Evolutionary conservation across 1,140 invertebrate species (phyloP), one percentile per base, ranked within the genome.

Genomic region (Cyclargus thomasi): DNA sequence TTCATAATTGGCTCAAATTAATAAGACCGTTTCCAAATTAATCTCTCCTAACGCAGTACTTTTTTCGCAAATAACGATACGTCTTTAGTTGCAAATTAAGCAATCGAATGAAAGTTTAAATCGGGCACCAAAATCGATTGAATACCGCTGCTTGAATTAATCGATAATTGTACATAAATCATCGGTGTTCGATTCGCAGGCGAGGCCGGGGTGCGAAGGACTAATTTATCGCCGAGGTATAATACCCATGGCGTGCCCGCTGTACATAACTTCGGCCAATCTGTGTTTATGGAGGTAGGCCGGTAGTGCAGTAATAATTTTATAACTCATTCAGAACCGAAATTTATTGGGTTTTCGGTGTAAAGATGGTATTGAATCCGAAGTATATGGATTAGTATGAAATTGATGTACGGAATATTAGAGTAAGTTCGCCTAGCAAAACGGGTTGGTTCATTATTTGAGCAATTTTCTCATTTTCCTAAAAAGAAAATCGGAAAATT

Each of bases 161-260:
- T 90, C 87, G 87, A 82, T 90, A 90, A 90, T 90, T 88, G 86
- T 86, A 77, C 74, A 86, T 90, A 90, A 90, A 88, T 90, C 85
- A 90, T 87, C 80, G 81, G 81, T 88, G 85, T 85, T 82, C 83
- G 80, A 82, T 85, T 84, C 75, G 77, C 82, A 81, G 83, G 82
- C 80, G 80, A 75, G 78, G 83, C 79, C 85, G 74, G 77, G 84
- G 84, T 86, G 84, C 83, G 85, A 86, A 87, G 79, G 77, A 75
- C 80, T 80, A 83, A 88, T 88, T 90, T 90, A 90, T 86, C 71
- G 80, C 57, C 74, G 55, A 63, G 69, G 71, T 74, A 77, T 80
- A 81, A 79, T 81, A 76, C 77, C 66, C 78, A 80, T 88, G 74
- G 86, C 86, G 86, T 88, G 84, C 70, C 74, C 77, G 71, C 72